Percentiles rank a stretch among this genome's conserved stretches.
Conservation (phyloP, 2,113 vertebrate genomes). For the Spizaetus ornatus region DNA sequence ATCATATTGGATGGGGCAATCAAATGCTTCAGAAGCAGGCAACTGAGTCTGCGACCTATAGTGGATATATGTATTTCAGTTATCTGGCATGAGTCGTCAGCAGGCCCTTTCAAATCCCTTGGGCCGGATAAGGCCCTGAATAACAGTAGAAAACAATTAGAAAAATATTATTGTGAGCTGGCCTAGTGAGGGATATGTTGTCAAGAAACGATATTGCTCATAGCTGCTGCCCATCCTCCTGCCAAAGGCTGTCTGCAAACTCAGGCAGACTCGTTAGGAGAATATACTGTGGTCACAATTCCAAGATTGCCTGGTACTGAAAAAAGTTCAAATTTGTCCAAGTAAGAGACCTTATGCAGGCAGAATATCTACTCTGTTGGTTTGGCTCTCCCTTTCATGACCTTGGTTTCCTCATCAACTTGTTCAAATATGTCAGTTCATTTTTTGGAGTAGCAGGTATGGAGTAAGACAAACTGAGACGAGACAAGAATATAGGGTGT, state of each 20-base stretch:
- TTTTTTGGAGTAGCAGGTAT: not conserved
- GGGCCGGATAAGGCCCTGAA: not conserved
- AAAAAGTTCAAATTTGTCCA: not conserved
- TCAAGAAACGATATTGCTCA: not conserved
- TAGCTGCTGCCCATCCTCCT: not conserved
- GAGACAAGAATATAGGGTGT: fast-evolving
- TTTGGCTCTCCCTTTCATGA: not conserved
- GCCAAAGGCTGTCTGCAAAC: not conserved
- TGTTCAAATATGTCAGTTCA: not conserved
- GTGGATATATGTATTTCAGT: not conserved
- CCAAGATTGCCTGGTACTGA: not conserved
- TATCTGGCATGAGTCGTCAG: not conserved
- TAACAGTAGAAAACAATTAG: not conserved
- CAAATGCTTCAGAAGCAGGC: not conserved
- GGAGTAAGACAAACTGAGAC: not conserved
- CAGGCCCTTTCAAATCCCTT: not conserved
- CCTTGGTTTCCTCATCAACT: not conserved
- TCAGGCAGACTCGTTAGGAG: not conserved
- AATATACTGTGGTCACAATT: not conserved
- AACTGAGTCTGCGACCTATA: not conserved
- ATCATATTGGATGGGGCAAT: not conserved
- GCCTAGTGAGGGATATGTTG: not conserved
- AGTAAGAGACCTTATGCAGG: not conserved
- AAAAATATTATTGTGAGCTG: not conserved
- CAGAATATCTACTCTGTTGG: not conserved